Base-by-base conservation (phyloP, 2,888 invertebrate species). In the Trypoxylon attenuatum region DNA sequence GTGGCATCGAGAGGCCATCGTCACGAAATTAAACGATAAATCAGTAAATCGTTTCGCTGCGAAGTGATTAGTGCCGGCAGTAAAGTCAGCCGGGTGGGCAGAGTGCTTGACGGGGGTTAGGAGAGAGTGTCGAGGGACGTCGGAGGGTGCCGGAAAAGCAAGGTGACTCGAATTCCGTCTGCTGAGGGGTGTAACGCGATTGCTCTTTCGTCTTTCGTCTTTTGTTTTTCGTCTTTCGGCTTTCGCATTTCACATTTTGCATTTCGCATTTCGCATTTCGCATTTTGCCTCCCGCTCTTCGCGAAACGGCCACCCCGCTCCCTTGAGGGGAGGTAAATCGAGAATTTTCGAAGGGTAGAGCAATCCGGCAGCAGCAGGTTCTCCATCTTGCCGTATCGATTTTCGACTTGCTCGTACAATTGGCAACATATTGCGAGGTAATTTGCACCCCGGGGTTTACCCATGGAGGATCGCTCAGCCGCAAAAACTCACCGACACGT, bases 401-500 rank as follows among this genome's bases (percentile, higher is more conserved):
- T 80, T 79, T 73, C 70, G 67, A 75, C 75, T 79, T 71, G 63
- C 74, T 13, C 33, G 33, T 73, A 73, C 82, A 80, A 83, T 83
- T 74, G 79, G 79, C 78, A 81, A 84, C 84, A 83, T 84, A 84
- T 84, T 83, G 84, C 73, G 69, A 73, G 79, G 73, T 75, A 80
- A 84, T 83, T 83, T 80, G 78, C 79, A 65, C 42, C 46, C 73
- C 67, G 65, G 62, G 73, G 67, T 60, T 63, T 56, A 62, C 57
- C 75, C 74, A 79, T 79, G 78, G 74, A 73, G 69, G 62, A 70
- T 75, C 77, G 73, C 59, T 81, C 79, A 75, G 53, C 80, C 77
- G 82, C 75, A 70, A 78, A 75, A 82, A 77, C 47, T 68, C 82
- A 80, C 61, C 77, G 80, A 77, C 68, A 79, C 80, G 84, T 82